These are phyloP conservation scores for Drosophila hamatofila DNA, from an alignment of 2,888 invertebrate genomes.

Conservation along the genomic window DNA sequence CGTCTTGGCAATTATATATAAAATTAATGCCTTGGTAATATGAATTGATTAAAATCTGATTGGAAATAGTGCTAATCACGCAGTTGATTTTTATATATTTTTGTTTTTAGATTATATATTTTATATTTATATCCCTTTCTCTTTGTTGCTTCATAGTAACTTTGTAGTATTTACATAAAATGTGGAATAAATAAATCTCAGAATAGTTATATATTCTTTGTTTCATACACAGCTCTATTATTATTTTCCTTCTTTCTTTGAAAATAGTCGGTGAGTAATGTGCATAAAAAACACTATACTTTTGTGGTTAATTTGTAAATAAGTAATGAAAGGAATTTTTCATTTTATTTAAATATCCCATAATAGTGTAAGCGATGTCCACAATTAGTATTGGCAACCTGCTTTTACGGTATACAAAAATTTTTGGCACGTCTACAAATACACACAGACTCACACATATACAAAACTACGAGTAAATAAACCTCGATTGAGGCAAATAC, in stretches of 20 bases:
- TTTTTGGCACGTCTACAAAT: slow-evolving; percentile 5
- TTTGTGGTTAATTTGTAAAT: not conserved
- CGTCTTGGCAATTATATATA: slow-evolving; percentile 34
- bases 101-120: not conserved
- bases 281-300: not conserved
- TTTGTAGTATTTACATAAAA: no score
- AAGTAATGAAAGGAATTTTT: not conserved
- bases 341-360: not conserved
- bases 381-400: slow-evolving; percentile 2
- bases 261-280: not conserved
- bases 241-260: no score
- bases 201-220: not conserved
- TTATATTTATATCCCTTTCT: not conserved
- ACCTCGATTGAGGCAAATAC: slow-evolving; percentile 35
- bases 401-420: slow-evolving; percentile 44
- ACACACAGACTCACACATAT: not conserved
- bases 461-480: slow-evolving; percentile 23
- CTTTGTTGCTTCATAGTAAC: no score
- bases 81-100: not conserved
- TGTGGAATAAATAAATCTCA: no score
- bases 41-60: slow-evolving; percentile 52
- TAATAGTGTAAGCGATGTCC: not conserved
- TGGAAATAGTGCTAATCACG: slow-evolving; percentile 48
- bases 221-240: no score
- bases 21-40: slow-evolving; percentile 35